phyloP scores from a whole-genome alignment of 2,113 vertebrate species.

The Larimichthys polyactis region DNA sequence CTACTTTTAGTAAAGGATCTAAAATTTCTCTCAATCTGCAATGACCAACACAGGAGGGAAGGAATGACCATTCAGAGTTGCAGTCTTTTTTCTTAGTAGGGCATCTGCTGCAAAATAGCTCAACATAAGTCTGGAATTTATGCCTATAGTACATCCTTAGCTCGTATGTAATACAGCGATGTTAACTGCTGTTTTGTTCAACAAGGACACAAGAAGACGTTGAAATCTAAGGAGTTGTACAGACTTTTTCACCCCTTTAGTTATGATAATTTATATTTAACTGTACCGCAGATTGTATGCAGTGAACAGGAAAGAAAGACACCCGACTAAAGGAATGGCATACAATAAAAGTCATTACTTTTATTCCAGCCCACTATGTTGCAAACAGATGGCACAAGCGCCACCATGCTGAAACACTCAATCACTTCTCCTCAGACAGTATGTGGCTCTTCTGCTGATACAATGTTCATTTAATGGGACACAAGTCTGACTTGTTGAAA shows the following conservation, averaged over 20 bases:
- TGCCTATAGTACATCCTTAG: not conserved
- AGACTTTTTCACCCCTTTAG: slow-evolving; percentile 12
- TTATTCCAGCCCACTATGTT: slow-evolving; percentile 33
- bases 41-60: not conserved
- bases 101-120: not conserved
- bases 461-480: slow-evolving; percentile 47
- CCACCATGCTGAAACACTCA: slow-evolving; percentile 41
- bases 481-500: slow-evolving; percentile 57
- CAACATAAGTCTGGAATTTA: too few relatives aligned
- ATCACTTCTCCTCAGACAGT: slow-evolving; percentile 54
- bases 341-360: slow-evolving; percentile 26
- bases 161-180: too few relatives aligned
- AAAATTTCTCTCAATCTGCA: too few relatives aligned
- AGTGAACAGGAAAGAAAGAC: slow-evolving; percentile 15
- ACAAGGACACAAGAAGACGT: not conserved
- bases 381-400: slow-evolving; percentile 51
- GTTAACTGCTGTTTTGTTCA: not conserved
- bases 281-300: not conserved
- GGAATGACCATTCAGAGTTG: not conserved
- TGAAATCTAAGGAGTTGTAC: not conserved
- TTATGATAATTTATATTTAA: slow-evolving; percentile 21
- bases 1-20: too few relatives aligned
- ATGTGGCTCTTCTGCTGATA: slow-evolving; percentile 45
- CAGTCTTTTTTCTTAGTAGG: not conserved
- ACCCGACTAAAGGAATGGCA: slow-evolving; percentile 15